phyloP scores from a whole-genome alignment of 2,113 vertebrate species.

The Hepsetus odoe region DNA sequence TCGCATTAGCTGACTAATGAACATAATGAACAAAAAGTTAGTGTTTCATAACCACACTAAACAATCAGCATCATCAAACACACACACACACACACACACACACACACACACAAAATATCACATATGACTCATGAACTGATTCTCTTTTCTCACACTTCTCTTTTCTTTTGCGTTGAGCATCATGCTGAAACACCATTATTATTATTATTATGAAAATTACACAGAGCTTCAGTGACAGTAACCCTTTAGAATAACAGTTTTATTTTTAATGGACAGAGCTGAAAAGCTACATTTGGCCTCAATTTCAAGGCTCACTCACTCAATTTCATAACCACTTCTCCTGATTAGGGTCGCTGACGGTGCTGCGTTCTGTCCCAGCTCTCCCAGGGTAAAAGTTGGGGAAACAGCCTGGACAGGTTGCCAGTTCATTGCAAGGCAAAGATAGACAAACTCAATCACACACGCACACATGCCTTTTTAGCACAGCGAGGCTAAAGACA shows the following conservation, averaged over 20 bases:
- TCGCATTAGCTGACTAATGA: not conserved
- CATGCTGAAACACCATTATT: not conserved
- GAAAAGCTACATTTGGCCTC: not conserved
- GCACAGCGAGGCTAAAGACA: too few species aligned
- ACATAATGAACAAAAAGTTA: not conserved
- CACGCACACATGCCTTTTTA: too few species aligned
- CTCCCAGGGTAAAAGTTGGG: too few species aligned
- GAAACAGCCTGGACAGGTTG: too few species aligned
- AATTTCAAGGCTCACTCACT: too few species aligned
- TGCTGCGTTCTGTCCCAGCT: too few species aligned
- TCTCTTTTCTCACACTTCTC: not conserved
- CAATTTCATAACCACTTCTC: too few species aligned
- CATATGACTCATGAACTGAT: not conserved
- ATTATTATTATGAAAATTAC: slow-evolving; percentile 33
- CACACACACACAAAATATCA: not conserved
- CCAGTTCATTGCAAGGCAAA: too few species aligned
- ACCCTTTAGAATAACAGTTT: not conserved
- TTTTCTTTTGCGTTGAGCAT: not conserved
- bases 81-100: slow-evolving; percentile 6
- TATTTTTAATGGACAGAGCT: not conserved
- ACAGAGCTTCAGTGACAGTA: not conserved
- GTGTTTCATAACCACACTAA: not conserved
- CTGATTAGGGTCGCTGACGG: too few species aligned
- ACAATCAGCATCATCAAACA: not conserved
- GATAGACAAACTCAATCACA: too few species aligned